Conservation (phyloP, 2,888 invertebrate species). For the Monoplex corrugatus region DNA sequence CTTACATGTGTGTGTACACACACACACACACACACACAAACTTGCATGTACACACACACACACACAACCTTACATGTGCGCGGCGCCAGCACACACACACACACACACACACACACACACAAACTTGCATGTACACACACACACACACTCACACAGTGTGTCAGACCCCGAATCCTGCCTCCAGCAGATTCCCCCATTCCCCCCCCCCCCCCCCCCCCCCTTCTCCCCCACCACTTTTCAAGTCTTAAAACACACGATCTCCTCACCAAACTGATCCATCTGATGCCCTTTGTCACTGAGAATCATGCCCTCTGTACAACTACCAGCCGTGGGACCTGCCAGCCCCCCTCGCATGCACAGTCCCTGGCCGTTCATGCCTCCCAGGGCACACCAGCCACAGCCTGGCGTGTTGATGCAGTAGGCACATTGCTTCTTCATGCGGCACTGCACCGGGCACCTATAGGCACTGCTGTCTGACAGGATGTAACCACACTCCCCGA, state of each 20-base stretch:
- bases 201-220: too few species aligned
- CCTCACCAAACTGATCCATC: background rate
- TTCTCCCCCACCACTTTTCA: background rate
- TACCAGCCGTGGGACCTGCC: constrained; percentile 82
- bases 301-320: constrained; percentile 65
- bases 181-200: too few species aligned
- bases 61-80: too few species aligned
- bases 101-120: background rate
- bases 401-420: constrained; percentile 93
- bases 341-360: constrained; percentile 93
- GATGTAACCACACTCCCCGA: constrained; percentile 92
- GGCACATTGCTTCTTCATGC: constrained; percentile 91
- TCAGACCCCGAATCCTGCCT: background rate
- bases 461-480: constrained; percentile 81
- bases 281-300: constrained; percentile 55
- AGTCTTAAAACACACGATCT: too few species aligned
- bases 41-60: background rate
- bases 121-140: background rate
- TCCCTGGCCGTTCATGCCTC: constrained; percentile 85
- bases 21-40: background rate
- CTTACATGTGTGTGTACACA: too few species aligned
- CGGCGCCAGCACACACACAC: too few species aligned
- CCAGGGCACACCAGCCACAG: constrained; percentile 95
- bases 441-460: constrained; percentile 92
- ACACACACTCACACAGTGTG: background rate